Evolutionary conservation across 2,113 vertebrate genomes (phyloP).

Genomic region (Scopus umbretta): DNA sequence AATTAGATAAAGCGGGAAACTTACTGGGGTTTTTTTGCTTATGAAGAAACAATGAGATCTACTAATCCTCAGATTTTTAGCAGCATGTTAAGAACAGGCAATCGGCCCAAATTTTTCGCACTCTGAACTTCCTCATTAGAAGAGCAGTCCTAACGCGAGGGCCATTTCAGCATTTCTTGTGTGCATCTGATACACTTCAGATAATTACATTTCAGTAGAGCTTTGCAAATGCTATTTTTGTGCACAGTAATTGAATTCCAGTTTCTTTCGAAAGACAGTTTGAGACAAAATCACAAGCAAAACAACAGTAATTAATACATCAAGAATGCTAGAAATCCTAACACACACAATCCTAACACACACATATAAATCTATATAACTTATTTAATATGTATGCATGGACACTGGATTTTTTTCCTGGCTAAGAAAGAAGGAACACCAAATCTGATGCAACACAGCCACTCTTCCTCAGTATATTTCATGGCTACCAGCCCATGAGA

Average conservation of each 20-base stretch:
- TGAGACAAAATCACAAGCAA: background rate
- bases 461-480: background rate
- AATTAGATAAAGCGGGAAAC: background rate
- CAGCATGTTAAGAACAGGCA: background rate
- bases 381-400: background rate
- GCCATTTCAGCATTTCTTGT: background rate
- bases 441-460: background rate
- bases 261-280: background rate
- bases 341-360: background rate
- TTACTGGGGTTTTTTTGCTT: background rate
- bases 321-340: background rate
- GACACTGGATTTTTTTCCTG: background rate
- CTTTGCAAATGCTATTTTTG: background rate
- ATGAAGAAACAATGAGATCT: background rate
- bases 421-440: background rate
- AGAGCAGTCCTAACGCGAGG: background rate
- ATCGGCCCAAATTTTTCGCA: background rate
- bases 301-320: conserved; percentile 16
- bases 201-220: background rate
- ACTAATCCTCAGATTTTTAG: background rate
- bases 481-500: background rate
- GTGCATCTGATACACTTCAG: background rate
- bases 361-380: background rate
- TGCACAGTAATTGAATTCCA: background rate
- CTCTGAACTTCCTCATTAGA: background rate